Evolutionary conservation across 2,113 vertebrate species (phyloP), one percentile per base, ranked within the genome.

Genomic region (Sinocyclocheilus anophthalmus): DNA sequence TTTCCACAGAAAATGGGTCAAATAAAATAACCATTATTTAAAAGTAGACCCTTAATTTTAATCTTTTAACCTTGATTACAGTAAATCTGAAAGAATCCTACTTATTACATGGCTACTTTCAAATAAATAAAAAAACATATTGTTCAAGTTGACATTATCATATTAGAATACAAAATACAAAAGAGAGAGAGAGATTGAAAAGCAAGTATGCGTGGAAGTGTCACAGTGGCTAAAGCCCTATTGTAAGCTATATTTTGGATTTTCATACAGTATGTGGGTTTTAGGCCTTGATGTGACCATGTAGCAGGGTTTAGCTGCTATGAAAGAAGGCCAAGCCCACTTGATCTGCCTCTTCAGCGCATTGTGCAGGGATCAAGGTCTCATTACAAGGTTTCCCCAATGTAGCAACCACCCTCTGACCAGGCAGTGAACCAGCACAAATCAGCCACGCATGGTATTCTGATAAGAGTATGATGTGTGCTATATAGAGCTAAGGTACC

Each of bases 311-410:
- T 81, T 85, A 87, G 76, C 69, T 76, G 42, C 76, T 53, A 67
- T 81, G 70, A 84, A 24, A 7, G 16, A 80, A 39, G 69, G 73
- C 81, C 81, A 84, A 77, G 57, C 70, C 77, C 63, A 88, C 85
- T 83, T 88, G 61, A 88, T 89, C 67, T 88, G 84, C 77, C 61
- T 82, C 61, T 67, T 84, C 76, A 76, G 83, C 83, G 10, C 76
- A 84, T 80, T 86, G 81, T 65, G 77, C n/a, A 76, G 30, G 42
- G 59, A 73, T 86, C 57, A 81, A 84, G 84, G 77, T 89, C 86
- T 86, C 76, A 84, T 89, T 88, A 86, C 88, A 88, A 80, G 85
- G 85, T 80, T 82, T 81, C 81, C 81, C 78, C 59, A 70, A 86
- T 86, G 86, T 76, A 86, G 87, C 76, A 81, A 88, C 81, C 84